Evolutionary conservation across 2,888 invertebrate species (phyloP).

Genomic region (Agrotis exclamationis): DNA sequence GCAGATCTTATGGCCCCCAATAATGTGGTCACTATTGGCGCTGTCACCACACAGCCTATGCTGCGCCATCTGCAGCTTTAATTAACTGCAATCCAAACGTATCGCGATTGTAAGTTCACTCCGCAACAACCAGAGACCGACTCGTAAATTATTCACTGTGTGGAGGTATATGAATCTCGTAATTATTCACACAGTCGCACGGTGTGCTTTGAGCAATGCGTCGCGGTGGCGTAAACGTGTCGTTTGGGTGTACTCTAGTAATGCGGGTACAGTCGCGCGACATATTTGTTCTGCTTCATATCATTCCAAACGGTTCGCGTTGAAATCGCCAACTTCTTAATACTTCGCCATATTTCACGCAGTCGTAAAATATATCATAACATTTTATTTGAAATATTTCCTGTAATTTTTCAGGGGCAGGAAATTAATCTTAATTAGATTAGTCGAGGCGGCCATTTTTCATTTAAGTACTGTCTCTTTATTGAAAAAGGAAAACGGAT

Average conservation of each 20-base stretch:
- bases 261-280: slow-evolving; percentile 26
- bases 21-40: no score
- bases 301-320: slow-evolving; percentile 8
- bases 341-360: slow-evolving; percentile 15
- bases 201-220: slow-evolving; percentile 41
- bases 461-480: slow-evolving; percentile 13
- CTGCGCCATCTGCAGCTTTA: slow-evolving; percentile 19
- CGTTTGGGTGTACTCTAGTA: slow-evolving; percentile 44
- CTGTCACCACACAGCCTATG: background rate
- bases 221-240: slow-evolving; percentile 43
- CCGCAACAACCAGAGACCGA: slow-evolving; percentile 18
- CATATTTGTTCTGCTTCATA: slow-evolving; percentile 26
- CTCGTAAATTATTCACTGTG: slow-evolving; percentile 48
- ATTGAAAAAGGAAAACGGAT: slow-evolving; percentile 23
- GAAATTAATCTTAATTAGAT: slow-evolving; percentile 55
- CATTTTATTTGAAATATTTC: slow-evolving; percentile 45
- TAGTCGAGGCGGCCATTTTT: slow-evolving; percentile 30
- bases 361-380: slow-evolving; percentile 20
- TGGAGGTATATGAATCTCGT: slow-evolving; percentile 43
- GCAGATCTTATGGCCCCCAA: no score
- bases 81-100: slow-evolving; percentile 28
- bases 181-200: slow-evolving; percentile 59
- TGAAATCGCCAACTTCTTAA: slow-evolving; percentile 10
- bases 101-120: slow-evolving; percentile 35
- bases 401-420: slow-evolving; percentile 32